Evolutionary conservation across 2,888 invertebrate species (phyloP).

Genomic region (Agapostemon virescens): DNA sequence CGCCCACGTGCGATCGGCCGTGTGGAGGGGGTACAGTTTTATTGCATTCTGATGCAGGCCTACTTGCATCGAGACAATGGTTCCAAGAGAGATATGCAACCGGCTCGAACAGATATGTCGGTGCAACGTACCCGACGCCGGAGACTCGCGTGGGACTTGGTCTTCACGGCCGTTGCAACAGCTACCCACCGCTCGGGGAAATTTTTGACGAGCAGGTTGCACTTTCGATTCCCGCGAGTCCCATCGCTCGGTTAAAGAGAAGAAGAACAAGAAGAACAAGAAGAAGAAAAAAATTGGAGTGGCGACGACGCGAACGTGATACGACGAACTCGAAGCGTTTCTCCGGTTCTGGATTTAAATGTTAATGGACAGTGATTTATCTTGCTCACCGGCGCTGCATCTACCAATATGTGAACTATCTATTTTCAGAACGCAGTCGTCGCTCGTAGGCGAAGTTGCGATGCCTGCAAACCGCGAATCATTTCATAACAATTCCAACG

Average conservation of each 20-base stretch:
- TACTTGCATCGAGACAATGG: conserved; percentile 65
- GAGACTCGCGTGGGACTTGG: conserved; percentile 63
- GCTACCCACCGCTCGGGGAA: conserved; percentile 49
- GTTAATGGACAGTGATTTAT: conserved; percentile 8
- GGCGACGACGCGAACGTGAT: not conserved
- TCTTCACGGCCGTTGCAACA: conserved; percentile 62
- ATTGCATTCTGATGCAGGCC: conserved; percentile 66
- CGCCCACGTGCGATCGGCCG: conserved; percentile 45
- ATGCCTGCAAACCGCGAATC: not conserved
- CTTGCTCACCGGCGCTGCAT: not conserved
- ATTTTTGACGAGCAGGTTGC: conserved; percentile 63
- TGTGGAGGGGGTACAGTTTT: conserved; percentile 48
- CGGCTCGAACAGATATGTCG: conserved; percentile 61
- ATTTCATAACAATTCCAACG: not conserved
- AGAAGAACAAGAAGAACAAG: too few relatives aligned
- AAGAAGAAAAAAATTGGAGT: conserved; percentile 2
- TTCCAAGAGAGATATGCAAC: conserved; percentile 57
- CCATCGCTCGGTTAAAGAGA: not conserved
- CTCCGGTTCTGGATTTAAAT: conserved; percentile 6
- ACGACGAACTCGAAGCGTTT: not conserved
- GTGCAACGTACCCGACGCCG: conserved; percentile 52
- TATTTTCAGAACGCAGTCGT: not conserved
- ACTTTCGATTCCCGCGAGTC: conserved; percentile 41
- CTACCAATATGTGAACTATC: not conserved
- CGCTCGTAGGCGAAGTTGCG: not conserved